These are phyloP conservation scores for Buphagus erythrorhynchus DNA, from an alignment of 2,797 vertebrate genomes.

Conservation along the genomic window DNA sequence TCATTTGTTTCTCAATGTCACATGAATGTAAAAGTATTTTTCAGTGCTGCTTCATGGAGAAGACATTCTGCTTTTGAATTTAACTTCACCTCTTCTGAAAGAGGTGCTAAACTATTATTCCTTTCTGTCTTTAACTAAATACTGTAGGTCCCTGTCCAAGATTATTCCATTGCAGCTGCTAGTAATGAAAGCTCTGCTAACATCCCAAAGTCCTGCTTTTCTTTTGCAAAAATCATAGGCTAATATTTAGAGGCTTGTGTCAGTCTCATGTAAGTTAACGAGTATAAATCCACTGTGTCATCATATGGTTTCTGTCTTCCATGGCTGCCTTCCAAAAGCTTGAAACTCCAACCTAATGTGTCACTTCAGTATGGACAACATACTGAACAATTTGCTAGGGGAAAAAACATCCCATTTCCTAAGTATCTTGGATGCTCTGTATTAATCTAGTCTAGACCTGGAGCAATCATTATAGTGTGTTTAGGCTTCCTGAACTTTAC, in stretches of 20 bases:
- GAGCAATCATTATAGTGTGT: neutral
- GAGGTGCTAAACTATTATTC: neutral
- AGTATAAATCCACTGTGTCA: neutral
- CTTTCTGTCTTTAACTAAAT: neutral
- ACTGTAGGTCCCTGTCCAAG: neutral
- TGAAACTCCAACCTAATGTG: neutral
- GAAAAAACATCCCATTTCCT: neutral
- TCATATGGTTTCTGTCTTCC: neutral
- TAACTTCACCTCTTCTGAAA: conserved; percentile 20
- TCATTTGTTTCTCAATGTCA: conserved; percentile 62
- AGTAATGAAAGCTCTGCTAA: neutral
- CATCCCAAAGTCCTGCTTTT: neutral
- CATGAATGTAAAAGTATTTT: conserved; percentile 52
- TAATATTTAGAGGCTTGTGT: neutral
- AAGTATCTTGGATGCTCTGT: neutral
- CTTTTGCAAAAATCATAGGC: neutral
- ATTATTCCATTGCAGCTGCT: neutral
- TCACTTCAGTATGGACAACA: neutral
- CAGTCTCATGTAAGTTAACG: neutral
- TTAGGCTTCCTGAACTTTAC: neutral
- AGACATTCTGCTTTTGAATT: neutral
- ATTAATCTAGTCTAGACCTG: conserved; percentile 13
- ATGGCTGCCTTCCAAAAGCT: neutral
- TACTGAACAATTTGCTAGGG: neutral
- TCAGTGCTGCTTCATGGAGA: neutral